Base-by-base conservation (phyloP, 2,888 invertebrate species). In the Epinotia bilunana region DNA sequence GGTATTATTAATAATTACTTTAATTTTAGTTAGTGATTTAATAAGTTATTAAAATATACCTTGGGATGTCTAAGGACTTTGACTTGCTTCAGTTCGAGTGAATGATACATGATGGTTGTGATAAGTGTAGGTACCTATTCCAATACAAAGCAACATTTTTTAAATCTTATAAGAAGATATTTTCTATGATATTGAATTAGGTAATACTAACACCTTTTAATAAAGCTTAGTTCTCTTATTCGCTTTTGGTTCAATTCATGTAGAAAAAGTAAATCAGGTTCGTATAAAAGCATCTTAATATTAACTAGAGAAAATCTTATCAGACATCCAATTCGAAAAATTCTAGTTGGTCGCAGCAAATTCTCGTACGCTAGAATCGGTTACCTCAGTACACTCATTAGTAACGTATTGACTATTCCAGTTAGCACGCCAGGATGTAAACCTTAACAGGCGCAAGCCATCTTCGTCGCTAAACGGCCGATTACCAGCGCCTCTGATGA, bases 391-490 rank as follows among this genome's bases (percentile, higher is more conserved):
- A 9, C 39, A 39, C 9, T 39, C 58, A 69, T 69, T 60, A 69
- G 20, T 46, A 46, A 43, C 43, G 43, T 46, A 68, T 57, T 55
- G 55, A 39, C 28, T 57, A 69, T 58, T 68, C 43, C 69, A 60
- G 69, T 60, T 60, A 69, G 28, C 68, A 43, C 43, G 20, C 23
- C 58, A 60, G 69, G 46, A 46, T 46, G 46, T 23, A n/a, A 60
- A 46, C 46, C 43, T 69, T 60, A 69, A 60, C 69, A 43, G 33
- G 69, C 39, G 23, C 43, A 68, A 43, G 13, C 69, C 69, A 69
- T 58, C 60, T 69, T 69, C 43, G 68, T 68, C 68, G 39, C 58
- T 46, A 69, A 69, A 13, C 69, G 69, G 58, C 69, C 46, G 58
- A 60, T 60, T 60, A 46, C 58, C 39, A 68, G 69, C 46, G 23